These are phyloP conservation scores for Cinclus cinclus DNA, from an alignment of 2,113 vertebrate species.

Conservation along the genomic window DNA sequence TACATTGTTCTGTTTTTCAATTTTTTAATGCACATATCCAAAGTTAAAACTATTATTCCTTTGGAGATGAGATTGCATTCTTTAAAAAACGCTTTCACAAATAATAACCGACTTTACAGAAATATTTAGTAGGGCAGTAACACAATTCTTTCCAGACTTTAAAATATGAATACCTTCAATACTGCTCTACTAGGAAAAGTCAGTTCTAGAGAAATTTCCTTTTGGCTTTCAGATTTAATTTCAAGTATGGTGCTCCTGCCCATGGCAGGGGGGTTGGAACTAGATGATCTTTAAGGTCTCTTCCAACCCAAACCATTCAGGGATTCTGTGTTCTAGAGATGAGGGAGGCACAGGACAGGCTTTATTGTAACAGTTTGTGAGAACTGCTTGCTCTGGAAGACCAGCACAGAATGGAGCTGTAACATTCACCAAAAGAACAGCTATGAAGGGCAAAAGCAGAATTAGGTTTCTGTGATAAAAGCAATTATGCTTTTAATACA, in stretches of 20 bases:
- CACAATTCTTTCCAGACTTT: background rate
- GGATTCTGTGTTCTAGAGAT: background rate
- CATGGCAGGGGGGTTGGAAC: background rate
- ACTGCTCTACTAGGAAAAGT: background rate
- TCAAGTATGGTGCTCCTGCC: background rate
- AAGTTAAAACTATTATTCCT: background rate
- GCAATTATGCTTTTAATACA: background rate
- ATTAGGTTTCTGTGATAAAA: background rate
- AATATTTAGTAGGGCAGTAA: background rate
- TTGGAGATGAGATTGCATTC: background rate
- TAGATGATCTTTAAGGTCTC: background rate
- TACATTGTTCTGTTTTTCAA: background rate
- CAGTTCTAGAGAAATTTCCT: constrained; percentile 1
- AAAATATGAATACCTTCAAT: background rate
- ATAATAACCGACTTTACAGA: background rate
- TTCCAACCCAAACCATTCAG: background rate
- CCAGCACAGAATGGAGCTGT: background rate
- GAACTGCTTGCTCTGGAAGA: background rate
- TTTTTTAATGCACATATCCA: background rate
- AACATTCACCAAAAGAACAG: background rate
- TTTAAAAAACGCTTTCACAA: background rate
- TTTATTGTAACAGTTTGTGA: background rate
- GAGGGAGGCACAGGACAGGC: background rate
- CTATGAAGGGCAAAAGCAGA: background rate
- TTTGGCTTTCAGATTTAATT: constrained; percentile 37